Base-by-base conservation (phyloP, 2,888 invertebrate species). In the Oscheius sp. region DNA sequence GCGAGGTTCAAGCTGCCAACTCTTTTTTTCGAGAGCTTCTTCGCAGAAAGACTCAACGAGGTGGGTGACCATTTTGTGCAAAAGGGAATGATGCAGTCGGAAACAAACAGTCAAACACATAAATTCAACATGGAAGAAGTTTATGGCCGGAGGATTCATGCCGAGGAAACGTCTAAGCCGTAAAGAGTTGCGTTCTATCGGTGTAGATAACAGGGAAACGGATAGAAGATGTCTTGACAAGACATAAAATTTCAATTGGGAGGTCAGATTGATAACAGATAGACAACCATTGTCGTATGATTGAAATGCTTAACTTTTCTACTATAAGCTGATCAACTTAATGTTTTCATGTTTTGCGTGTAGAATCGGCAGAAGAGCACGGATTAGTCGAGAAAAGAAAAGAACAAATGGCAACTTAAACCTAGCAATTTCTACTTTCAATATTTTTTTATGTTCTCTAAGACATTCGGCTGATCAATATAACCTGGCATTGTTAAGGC, bases 141-240 rank as follows among this genome's bases (percentile, higher is more conserved):
- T 59, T 59, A 59, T 28, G 44, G 26, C 44, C 41, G 44, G 14
- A n/a, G 59, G 44, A 44, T 59, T 59, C 59, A 59, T 24, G 54
- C 54, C 54, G 24, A 22, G 22, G 54, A 22, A 24, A 59, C 36
- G 26, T 26, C 14, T 24, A 12, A 44, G 59, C 44, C 59, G 59
- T 59, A 59, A 59, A 59, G 59, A 59, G 59, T 59, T 59, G 59
- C 59, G 44, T 59, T 59, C 59, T 59, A 59, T 59, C 59, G 24
- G 59, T 9, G 14, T 6, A 59, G 59, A 59, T 59, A 59, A 59
- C 59, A 30, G 14, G 26, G 44, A 44, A 30, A 33, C 28, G 44
- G 22, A 33, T 26, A 28, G 30, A 26, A 44, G 59, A 59, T 44
- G 59, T 59, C 44, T 44, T 9, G 22, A 22, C n/a, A 28, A 44